phyloP scores from a whole-genome alignment of 2,888 invertebrate genomes.

The Willowsia nigromaculata region DNA sequence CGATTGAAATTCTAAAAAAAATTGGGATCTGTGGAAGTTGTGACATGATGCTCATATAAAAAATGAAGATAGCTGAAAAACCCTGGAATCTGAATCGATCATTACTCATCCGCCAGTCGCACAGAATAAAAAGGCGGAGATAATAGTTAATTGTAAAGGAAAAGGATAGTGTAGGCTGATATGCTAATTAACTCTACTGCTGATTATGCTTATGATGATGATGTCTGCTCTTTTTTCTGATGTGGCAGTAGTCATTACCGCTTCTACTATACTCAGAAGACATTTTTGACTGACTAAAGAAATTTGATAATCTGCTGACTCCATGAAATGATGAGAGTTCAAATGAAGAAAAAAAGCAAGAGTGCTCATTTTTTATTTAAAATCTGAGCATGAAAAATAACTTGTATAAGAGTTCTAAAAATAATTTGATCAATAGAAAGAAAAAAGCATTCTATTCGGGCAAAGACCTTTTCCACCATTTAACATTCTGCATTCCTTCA shows the following conservation, averaged over 20 bases:
- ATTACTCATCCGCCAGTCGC: background rate
- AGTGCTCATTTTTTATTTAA: background rate
- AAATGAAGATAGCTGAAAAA: too few relatives aligned
- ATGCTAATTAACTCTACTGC: slow-evolving; percentile 3
- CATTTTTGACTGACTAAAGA: background rate
- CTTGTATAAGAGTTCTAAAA: background rate
- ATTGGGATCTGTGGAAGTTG: too few relatives aligned
- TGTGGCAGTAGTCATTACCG: background rate
- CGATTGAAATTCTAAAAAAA: too few relatives aligned
- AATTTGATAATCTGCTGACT: background rate
- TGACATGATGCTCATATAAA: too few relatives aligned
- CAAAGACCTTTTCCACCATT: slow-evolving; percentile 6
- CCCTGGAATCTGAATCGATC: too few relatives aligned
- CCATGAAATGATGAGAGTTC: background rate
- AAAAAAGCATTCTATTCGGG: background rate
- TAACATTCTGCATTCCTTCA: background rate
- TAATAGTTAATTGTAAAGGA: background rate
- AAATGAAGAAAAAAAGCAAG: background rate
- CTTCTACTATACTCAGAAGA: background rate
- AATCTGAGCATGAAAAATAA: background rate
- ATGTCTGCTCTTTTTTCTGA: background rate
- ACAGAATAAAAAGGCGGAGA: background rate
- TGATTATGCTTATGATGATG: background rate
- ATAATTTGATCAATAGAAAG: slow-evolving; percentile 31
- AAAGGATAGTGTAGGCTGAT: background rate